phyloP scores from a whole-genome alignment of 2,113 vertebrate genomes.

The Plotosus lineatus region DNA sequence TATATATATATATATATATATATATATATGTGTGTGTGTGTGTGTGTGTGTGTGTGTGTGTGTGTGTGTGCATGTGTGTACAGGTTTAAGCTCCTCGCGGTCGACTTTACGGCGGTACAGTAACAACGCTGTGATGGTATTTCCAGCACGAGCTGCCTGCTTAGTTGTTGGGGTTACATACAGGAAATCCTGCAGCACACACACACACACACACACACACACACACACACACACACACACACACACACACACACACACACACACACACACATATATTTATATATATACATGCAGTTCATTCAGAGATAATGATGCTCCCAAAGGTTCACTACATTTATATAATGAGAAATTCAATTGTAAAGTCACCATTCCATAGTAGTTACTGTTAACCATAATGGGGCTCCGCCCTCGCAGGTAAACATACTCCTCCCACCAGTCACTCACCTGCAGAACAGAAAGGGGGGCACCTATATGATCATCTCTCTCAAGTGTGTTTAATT shows the following conservation, averaged over 20 bases:
- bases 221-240: neutral
- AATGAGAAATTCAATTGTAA: neutral
- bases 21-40: neutral
- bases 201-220: neutral
- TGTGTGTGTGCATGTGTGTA: conserved; percentile 54
- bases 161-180: conserved; percentile 79
- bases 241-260: neutral
- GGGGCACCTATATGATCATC: neutral
- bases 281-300: neutral
- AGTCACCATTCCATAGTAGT: conserved; percentile 86
- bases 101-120: conserved; percentile 89
- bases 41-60: neutral
- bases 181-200: conserved; percentile 79
- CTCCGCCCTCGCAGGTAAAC: conserved; percentile 80
- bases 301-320: too few relatives aligned
- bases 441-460: conserved; percentile 72
- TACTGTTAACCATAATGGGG: conserved; percentile 88
- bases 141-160: conserved; percentile 91
- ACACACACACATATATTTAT: neutral
- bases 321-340: neutral
- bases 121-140: conserved; percentile 84
- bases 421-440: conserved; percentile 92
- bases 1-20: neutral
- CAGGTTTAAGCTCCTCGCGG: conserved; percentile 90
- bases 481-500: neutral